Conservation (phyloP, 2,888 invertebrate genomes). For the Drosophila atripex region DNA sequence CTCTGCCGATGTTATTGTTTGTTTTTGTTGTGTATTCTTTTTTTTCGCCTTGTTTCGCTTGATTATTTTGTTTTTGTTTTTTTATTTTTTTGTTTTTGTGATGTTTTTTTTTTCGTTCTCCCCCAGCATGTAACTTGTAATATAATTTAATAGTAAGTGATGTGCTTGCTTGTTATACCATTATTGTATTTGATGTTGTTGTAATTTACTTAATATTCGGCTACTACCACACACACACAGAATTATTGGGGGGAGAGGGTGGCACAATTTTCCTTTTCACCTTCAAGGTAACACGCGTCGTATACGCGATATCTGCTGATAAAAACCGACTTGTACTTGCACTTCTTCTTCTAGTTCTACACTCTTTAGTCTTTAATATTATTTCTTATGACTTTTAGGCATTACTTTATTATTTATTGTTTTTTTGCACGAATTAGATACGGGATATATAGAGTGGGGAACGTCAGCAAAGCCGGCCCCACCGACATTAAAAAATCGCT, state of each 20-base stretch:
- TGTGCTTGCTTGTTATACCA: constrained; percentile 45
- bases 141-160: constrained; percentile 49
- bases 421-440: constrained; percentile 40
- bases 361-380: constrained; percentile 12
- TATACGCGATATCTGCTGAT: constrained; percentile 49
- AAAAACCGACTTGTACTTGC: constrained; percentile 29
- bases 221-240: constrained; percentile 23
- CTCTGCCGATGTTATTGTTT: constrained; percentile 34
- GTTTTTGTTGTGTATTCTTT: constrained; percentile 43
- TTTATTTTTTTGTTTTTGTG: constrained; percentile 19
- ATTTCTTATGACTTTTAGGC: constrained; percentile 1
- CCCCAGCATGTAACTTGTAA: constrained; percentile 44
- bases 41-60: constrained; percentile 65
- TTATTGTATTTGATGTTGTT: constrained; percentile 36
- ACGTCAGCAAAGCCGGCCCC: constrained; percentile 59
- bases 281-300: constrained; percentile 73
- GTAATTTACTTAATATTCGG: constrained; percentile 54
- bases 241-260: background rate
- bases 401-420: background rate
- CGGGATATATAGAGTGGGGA: constrained; percentile 10
- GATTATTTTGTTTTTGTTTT: constrained; percentile 61
- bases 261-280: constrained; percentile 35
- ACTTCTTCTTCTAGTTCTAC: constrained; percentile 14
- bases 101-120: constrained; percentile 6
- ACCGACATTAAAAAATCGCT: constrained; percentile 34